Base-by-base conservation (phyloP, 2,797 vertebrate species). In the Darevskia mixta region DNA sequence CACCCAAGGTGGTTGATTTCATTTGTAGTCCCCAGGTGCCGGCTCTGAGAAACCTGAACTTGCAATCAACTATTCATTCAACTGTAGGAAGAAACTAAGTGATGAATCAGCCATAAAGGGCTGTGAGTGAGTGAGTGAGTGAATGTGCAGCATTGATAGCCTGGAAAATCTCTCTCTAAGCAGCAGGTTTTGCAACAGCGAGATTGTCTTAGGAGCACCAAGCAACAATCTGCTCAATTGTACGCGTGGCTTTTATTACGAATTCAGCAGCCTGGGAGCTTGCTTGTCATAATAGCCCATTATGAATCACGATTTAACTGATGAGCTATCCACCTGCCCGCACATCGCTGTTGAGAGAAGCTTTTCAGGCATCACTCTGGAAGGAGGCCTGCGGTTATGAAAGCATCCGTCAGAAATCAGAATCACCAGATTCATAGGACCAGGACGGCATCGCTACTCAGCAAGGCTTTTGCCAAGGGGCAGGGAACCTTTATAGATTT, bases 151-250 rank as follows among this genome's bases (percentile, higher is more conserved):
- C 13, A 15, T 38, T 18, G 58, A 11, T n/a, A 9, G 72, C 79
- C 66, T 77, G n/a, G 18, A 83, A 83, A 86, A 91, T 87, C 91
- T 69, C 77, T 89, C 82, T 91, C 87, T 73, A 75, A 94, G 78
- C 58, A 83, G 90, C 58, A 23, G 86, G 55, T 0, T 1, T 87
- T 35, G 61, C 83, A 80, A 88, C 18, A 64, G 91, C 83, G 88
- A 91, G 88, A 87, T 64, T 20, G 45, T 27, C 83, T 8, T 1
- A 4, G 29, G 90, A 79, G 79, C 85, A 88, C n/a, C 64, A 29
- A 79, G 80, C 66, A 76, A 84, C 89, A 86, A 83, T 90, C 86
- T 94, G 90, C 89, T 85, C 92, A 90, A 90, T 90, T 87, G 27
- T 32, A 66, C 6, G 55, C 89, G 79, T 90, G 49, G 83, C 72